Percentiles rank a stretch among this genome's conserved stretches.
Conservation (phyloP, 2,113 vertebrate genomes). For the Holacanthus passer region DNA sequence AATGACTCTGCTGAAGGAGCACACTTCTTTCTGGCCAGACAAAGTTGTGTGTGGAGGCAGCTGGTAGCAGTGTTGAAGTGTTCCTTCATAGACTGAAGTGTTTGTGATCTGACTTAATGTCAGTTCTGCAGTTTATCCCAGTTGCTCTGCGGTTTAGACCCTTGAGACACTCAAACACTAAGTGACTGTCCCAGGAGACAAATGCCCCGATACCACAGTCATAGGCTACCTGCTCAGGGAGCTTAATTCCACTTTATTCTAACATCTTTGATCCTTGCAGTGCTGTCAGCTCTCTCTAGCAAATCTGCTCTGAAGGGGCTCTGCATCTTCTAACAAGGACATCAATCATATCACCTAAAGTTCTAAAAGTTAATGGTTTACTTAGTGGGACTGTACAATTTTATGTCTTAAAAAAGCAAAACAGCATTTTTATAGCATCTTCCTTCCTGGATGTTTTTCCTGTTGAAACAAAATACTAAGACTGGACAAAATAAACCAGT, state of each 20-base stretch:
- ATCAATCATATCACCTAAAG: not conserved
- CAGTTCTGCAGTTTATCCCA: slow-evolving; percentile 17
- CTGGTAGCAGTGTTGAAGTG: not conserved
- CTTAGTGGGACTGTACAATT: too few species aligned
- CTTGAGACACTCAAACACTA: slow-evolving; percentile 14
- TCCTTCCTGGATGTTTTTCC: not conserved
- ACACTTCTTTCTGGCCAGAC: not conserved
- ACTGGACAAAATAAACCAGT: not conserved
- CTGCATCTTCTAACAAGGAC: slow-evolving; percentile 23
- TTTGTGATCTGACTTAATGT: slow-evolving; percentile 22
- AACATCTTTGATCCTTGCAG: slow-evolving; percentile 45
- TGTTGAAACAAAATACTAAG: too few species aligned
- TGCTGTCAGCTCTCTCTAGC: not conserved
- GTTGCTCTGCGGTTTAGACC: slow-evolving; percentile 32
- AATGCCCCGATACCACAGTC: slow-evolving; percentile 32
- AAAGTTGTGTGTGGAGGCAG: not conserved
- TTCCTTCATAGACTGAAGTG: slow-evolving; percentile 9
- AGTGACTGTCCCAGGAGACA: slow-evolving; percentile 33
- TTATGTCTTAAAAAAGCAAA: not conserved
- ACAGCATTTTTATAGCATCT: not conserved
- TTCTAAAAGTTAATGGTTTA: slow-evolving; percentile 2
- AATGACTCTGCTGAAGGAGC: slow-evolving; percentile 7
- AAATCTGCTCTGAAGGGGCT: slow-evolving; percentile 14
- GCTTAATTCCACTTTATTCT: slow-evolving; percentile 60
- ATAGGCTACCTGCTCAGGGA: slow-evolving; percentile 35